Conservation (phyloP, 2,797 vertebrate species). For the Lepilemur septentrionalis region DNA sequence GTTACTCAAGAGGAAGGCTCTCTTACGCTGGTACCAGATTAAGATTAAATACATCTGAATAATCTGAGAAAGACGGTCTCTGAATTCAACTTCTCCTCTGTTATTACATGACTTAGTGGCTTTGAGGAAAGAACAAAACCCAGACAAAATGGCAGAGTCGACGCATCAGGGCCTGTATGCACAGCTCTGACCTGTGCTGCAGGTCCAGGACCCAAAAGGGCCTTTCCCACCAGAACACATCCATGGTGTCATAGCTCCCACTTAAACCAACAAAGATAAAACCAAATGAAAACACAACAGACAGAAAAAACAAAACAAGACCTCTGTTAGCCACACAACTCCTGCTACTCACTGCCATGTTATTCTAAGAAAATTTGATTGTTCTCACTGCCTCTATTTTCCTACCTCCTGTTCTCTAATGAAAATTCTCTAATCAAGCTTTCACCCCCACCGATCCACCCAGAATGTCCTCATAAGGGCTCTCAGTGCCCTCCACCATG, state of each 20-base stretch:
- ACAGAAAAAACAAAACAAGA: neutral
- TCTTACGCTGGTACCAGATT: neutral
- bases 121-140: neutral
- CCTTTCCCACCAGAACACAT: neutral
- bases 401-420: neutral
- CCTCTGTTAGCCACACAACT: neutral
- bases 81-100: neutral
- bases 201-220: neutral
- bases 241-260: neutral
- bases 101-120: neutral
- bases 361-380: neutral
- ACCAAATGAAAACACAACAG: neutral
- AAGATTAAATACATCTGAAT: neutral
- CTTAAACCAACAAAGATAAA: constrained; percentile 20
- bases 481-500: neutral
- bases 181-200: neutral
- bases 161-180: neutral
- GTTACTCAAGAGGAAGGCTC: neutral
- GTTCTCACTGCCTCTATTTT: neutral
- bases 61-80: neutral
- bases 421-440: constrained; percentile 9
- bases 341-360: neutral
- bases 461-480: neutral
- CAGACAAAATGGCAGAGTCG: neutral
- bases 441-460: neutral